Evolutionary conservation across 1,140 invertebrate genomes (phyloP), one percentile per base, ranked within the genome.

Genomic region (Lamellibrachia luymesi): DNA sequence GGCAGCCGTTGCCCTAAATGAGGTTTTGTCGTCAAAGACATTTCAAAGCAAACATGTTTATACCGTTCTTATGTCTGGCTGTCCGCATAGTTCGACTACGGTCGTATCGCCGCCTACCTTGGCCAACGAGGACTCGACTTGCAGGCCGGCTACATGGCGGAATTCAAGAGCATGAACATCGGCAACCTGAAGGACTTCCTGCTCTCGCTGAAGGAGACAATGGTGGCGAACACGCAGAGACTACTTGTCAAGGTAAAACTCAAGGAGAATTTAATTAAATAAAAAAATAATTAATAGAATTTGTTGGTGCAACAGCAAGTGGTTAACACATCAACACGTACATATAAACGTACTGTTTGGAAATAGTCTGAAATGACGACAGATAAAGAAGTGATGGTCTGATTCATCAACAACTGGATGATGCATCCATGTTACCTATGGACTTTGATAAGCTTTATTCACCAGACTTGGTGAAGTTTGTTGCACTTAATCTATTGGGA

Each of bases 71-170:
- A 38, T 38, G 38, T 38, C 38, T 38, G 38, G 38, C 38, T 38
- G 38, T 38, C 38, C 38, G 38, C 38, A 38, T 22, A 80, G 64
- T 80, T 80, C 64, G 64, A 80, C 64, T 22, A 17, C 64, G 6
- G 64, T 22, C 64, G 64, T 80, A 80, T 80, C 64, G 64, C 64
- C 2, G 13, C 17, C 64, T 80, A 10, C 64, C 64, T 80, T 6
- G 64, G 25, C 13, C 7, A 80, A 22, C 64, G 95, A 92, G 95
- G 95, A 91, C 95, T 96, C 38, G 95, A 96, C 92, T 94, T 95
- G 27, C 95, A 96, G 93, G 96, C 96, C 8, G 96, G 96, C 5
- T 96, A 96, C 93, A 95, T 94, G 51, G 96, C 96, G 2, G 95
- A 95, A 91, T 80, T 80, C 64, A 80, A 80, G 64, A 80, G 17